Percentiles rank a stretch among this genome's conserved stretches.
These are phyloP conservation scores for Labeo catla DNA, from an alignment of 2,113 vertebrate species.

Conservation along the genomic window DNA sequence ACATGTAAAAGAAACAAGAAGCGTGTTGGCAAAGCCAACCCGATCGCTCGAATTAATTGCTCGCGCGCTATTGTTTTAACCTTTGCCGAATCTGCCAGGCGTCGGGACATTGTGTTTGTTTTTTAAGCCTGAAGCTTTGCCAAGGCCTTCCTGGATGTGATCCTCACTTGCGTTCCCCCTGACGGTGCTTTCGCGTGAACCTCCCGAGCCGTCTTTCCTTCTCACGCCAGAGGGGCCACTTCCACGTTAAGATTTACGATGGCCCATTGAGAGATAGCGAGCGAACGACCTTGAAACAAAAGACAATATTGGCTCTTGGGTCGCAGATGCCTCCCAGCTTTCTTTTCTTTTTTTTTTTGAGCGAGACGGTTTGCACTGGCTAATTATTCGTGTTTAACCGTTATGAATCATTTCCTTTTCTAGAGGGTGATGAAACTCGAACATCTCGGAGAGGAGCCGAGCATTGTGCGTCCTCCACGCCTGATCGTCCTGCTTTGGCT, in stretches of 20 bases:
- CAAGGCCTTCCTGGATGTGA: slow-evolving; percentile 64
- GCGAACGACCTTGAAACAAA: slow-evolving; percentile 1
- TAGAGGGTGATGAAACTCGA: slow-evolving; percentile 18
- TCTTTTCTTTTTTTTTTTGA: background rate
- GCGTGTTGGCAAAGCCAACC: background rate
- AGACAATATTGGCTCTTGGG: slow-evolving; percentile 24
- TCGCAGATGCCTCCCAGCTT: background rate
- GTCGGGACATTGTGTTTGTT: slow-evolving; percentile 77
- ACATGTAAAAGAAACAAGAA: slow-evolving; percentile 15
- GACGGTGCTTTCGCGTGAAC: slow-evolving; percentile 42
- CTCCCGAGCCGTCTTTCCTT: slow-evolving; percentile 24
- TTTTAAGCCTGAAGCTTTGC: slow-evolving; percentile 71
- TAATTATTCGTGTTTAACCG: background rate
- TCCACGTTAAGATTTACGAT: slow-evolving; percentile 49
- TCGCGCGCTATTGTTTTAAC: slow-evolving; percentile 79
- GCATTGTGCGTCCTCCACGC: slow-evolving; percentile 34
- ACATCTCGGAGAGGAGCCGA: slow-evolving; percentile 20
- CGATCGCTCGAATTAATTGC: slow-evolving; percentile 70
- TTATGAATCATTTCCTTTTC: slow-evolving; percentile 10
- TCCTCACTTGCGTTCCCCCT: slow-evolving; percentile 52
- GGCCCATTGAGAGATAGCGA: background rate
- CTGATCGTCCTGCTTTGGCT: slow-evolving; percentile 60
- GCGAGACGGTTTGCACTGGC: background rate
- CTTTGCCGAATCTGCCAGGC: slow-evolving; percentile 72
- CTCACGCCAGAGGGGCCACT: slow-evolving; percentile 45